These are phyloP conservation scores for Peromyscus aztecus DNA, from an alignment of 2,797 vertebrate genomes.

Conservation along the genomic window DNA sequence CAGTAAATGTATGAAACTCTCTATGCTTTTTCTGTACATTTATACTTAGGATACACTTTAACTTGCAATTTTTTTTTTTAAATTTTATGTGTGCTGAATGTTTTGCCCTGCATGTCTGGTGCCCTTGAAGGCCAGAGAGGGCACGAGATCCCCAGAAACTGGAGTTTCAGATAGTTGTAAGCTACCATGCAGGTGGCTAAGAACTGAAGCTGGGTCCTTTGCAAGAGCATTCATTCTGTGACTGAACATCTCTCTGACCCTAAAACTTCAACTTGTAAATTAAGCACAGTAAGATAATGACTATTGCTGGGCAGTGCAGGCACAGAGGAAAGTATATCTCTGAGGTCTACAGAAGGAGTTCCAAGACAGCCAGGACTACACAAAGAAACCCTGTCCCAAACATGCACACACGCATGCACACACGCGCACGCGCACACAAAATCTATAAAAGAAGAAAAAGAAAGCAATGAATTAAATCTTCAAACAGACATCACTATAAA, in stretches of 20 bases:
- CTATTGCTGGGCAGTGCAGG: neutral
- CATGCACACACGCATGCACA: neutral
- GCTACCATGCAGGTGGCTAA: neutral
- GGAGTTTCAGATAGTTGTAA: neutral
- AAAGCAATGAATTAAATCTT: neutral
- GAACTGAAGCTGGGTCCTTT: neutral
- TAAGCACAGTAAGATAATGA: neutral
- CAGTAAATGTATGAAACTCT: neutral
- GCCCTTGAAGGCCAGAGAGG: neutral
- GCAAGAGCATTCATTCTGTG: neutral
- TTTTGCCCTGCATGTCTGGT: neutral
- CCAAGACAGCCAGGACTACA: neutral
- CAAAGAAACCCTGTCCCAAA: neutral
- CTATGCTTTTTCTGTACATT: neutral
- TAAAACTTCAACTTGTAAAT: constrained; percentile 12
- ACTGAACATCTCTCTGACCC: neutral
- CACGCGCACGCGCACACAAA: too few relatives aligned
- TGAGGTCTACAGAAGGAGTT: neutral
- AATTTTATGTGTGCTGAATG: neutral
- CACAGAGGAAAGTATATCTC: neutral
- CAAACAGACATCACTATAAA: neutral
- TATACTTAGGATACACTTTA: neutral
- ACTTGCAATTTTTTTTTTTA: neutral
- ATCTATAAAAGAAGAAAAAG: neutral
- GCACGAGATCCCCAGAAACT: neutral